Evolutionary conservation across 35 echinoderm and acorn worm species (phyloP).

Genomic region (Heliocidaris tuberculata): DNA sequence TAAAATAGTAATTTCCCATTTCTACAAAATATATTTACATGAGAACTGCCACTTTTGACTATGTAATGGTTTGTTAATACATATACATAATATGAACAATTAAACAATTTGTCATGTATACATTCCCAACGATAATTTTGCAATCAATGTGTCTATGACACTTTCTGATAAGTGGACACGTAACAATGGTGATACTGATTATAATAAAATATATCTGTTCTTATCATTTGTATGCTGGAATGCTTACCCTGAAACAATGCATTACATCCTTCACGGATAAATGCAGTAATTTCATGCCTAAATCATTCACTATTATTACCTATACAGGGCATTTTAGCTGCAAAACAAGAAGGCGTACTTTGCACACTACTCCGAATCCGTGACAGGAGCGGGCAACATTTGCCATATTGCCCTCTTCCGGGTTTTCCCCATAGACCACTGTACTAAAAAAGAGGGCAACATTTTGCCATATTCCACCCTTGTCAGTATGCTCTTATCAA

Average conservation of each 20-base stretch:
- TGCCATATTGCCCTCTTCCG: too few relatives aligned
- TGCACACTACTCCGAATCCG: too few relatives aligned
- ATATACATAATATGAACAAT: background rate
- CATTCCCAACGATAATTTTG: background rate
- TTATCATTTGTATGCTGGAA: background rate
- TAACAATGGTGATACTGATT: background rate
- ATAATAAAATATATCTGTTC: slow-evolving; percentile 13
- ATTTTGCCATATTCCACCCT: too few relatives aligned
- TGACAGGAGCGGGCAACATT: too few relatives aligned
- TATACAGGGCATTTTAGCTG: too few relatives aligned
- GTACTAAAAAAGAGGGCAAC: too few relatives aligned
- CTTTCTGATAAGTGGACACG: background rate
- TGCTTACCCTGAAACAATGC: background rate
- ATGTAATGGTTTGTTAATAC: background rate
- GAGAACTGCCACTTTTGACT: background rate
- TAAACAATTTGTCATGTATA: background rate
- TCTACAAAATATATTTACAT: slow-evolving; percentile 4
- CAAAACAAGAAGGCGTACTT: too few relatives aligned
- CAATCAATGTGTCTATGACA: background rate
- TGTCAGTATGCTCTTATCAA: too few relatives aligned
- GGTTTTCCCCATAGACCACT: too few relatives aligned
- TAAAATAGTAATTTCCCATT: background rate
- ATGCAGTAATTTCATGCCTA: background rate
- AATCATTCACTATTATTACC: background rate
- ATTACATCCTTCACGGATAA: background rate